These are phyloP conservation scores for Cryptoblepharus egeriae DNA, from an alignment of 2,797 vertebrate genomes.

Conservation along the genomic window DNA sequence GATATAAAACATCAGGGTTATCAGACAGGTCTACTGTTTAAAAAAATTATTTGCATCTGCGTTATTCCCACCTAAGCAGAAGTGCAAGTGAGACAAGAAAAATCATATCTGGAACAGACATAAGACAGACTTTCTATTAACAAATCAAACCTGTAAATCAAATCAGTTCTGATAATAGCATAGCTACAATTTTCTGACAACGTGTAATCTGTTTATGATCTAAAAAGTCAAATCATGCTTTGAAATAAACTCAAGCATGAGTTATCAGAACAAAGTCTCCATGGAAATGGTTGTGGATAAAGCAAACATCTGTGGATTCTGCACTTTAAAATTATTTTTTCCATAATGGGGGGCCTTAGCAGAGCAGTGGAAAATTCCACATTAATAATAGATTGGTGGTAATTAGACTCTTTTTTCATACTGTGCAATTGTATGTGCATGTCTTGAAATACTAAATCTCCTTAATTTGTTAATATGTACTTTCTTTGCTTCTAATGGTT, in stretches of 20 bases:
- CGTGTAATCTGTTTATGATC: background rate
- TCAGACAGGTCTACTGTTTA: too few relatives aligned
- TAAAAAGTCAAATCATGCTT: slow-evolving; percentile 42
- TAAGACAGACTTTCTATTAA: slow-evolving; percentile 21
- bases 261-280: slow-evolving; percentile 17
- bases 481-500: too few relatives aligned
- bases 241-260: slow-evolving; percentile 13
- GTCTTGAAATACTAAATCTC: slow-evolving; percentile 8
- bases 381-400: slow-evolving; percentile 13
- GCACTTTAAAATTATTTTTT: slow-evolving; percentile 40
- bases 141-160: slow-evolving; percentile 10
- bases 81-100: background rate
- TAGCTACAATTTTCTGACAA: slow-evolving; percentile 19
- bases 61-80: too few relatives aligned
- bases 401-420: slow-evolving; percentile 13
- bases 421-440: background rate
- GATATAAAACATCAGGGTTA: too few relatives aligned
- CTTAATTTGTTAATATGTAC: background rate
- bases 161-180: slow-evolving; percentile 30
- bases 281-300: background rate
- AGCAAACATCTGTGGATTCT: background rate
- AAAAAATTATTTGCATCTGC: background rate
- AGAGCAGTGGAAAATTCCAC: slow-evolving; percentile 2
- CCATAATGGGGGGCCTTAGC: background rate
- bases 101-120: background rate